Conservation (phyloP, 2,888 invertebrate species). For the Diabrotica balteata region DNA sequence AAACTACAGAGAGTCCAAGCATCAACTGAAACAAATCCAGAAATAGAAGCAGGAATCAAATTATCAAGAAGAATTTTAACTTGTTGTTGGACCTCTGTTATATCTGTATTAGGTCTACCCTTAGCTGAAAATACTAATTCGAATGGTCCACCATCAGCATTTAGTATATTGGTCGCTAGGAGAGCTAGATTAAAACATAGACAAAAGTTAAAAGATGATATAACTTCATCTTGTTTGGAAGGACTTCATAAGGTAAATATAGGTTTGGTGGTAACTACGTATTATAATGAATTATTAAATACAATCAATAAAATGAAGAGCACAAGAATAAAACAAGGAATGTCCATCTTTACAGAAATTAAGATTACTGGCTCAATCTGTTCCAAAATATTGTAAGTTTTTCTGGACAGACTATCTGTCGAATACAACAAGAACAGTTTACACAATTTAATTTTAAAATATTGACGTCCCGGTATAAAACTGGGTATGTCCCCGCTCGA, state of each 20-base stretch:
- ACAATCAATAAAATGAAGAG: no score
- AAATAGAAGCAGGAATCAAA: constrained; percentile 81
- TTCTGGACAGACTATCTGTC: no score
- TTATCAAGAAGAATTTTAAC: constrained; percentile 81
- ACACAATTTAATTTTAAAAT: no score
- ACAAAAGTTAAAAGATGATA: constrained; percentile 74
- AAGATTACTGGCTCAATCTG: no score
- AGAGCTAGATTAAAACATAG: constrained; percentile 63
- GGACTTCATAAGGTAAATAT: constrained; percentile 79
- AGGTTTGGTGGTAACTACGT: background rate
- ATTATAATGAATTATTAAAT: background rate
- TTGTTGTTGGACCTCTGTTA: constrained; percentile 91
- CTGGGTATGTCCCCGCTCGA: no score
- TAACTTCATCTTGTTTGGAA: constrained; percentile 86
- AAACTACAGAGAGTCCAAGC: constrained; percentile 78
- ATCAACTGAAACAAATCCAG: constrained; percentile 72
- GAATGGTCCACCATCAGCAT: constrained; percentile 58
- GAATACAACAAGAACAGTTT: no score
- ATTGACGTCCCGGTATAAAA: no score
- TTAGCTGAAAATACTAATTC: constrained; percentile 64
- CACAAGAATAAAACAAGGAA: no score
- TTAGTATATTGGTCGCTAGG: constrained; percentile 68
- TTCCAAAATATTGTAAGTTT: no score
- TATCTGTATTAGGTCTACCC: constrained; percentile 84
- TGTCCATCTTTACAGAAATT: no score